Evolutionary conservation across 2,797 vertebrate genomes (phyloP).

Genomic region (Eleutherodactylus coqui): DNA sequence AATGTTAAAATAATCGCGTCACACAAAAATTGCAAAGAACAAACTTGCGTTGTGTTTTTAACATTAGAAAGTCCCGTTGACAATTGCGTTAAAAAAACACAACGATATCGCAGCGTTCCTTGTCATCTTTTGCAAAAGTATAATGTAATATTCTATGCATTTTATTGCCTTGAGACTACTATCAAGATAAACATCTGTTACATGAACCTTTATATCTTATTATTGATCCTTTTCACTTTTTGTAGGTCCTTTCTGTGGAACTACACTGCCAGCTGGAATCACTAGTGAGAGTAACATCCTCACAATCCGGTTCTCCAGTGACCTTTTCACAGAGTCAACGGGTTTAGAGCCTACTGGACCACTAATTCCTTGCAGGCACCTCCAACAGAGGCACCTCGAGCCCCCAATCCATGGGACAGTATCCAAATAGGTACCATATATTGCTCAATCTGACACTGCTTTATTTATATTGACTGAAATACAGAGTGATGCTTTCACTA

Average conservation of each 20-base stretch:
- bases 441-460: background rate
- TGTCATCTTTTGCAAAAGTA: too few relatives aligned
- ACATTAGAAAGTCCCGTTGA: too few relatives aligned
- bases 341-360: slow-evolving; percentile 80
- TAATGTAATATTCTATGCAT: background rate
- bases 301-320: slow-evolving; percentile 75
- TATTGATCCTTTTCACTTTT: background rate
- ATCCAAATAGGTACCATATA: slow-evolving; percentile 73
- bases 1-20: too few relatives aligned
- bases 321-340: slow-evolving; percentile 76
- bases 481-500: too few relatives aligned
- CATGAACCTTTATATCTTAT: background rate
- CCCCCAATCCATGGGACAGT: slow-evolving; percentile 78
- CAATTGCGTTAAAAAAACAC: too few relatives aligned
- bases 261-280: slow-evolving; percentile 69
- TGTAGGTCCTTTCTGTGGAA: slow-evolving; percentile 80
- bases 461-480: background rate
- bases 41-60: too few relatives aligned
- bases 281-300: slow-evolving; percentile 72
- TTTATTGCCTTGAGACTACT: background rate
- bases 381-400: slow-evolving; percentile 75
- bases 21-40: too few relatives aligned
- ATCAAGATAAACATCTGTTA: background rate
- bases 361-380: slow-evolving; percentile 70
- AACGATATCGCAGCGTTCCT: too few relatives aligned